Evolutionary conservation across 2,113 vertebrate genomes (phyloP).

Genomic region (Genyomyrus donnyi): DNA sequence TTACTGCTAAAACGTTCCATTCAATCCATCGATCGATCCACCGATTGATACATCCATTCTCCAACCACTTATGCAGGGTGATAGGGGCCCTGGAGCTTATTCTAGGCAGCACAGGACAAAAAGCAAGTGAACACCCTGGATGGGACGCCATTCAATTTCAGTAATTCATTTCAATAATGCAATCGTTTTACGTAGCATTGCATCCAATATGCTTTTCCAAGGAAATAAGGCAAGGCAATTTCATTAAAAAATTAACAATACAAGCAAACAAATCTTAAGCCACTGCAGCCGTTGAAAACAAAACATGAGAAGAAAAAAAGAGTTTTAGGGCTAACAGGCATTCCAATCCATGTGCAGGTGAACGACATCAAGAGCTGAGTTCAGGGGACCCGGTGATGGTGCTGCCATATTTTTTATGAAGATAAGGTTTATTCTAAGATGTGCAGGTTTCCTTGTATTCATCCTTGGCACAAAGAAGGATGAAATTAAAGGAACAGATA

Average conservation of each 20-base stretch:
- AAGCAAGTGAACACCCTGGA: background rate
- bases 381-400: background rate
- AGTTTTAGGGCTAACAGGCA: background rate
- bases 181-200: background rate
- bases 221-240: background rate
- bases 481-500: background rate
- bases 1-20: background rate
- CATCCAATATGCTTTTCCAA: background rate
- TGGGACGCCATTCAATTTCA: background rate
- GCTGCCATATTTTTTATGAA: background rate
- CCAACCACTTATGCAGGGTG: slow-evolving; percentile 6
- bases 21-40: background rate
- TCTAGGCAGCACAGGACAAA: background rate
- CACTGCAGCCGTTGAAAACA: background rate
- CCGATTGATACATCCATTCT: background rate
- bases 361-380: background rate
- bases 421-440: background rate
- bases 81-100: slow-evolving; percentile 16
- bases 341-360: background rate
- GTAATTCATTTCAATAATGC: background rate
- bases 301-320: background rate
- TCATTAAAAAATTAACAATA: background rate
- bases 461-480: background rate
- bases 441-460: background rate
- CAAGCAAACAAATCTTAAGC: background rate